Evolutionary conservation across 1,140 invertebrate species (phyloP), one percentile per base, ranked within the genome.

Genomic region (Zaprionus gabonicus): DNA sequence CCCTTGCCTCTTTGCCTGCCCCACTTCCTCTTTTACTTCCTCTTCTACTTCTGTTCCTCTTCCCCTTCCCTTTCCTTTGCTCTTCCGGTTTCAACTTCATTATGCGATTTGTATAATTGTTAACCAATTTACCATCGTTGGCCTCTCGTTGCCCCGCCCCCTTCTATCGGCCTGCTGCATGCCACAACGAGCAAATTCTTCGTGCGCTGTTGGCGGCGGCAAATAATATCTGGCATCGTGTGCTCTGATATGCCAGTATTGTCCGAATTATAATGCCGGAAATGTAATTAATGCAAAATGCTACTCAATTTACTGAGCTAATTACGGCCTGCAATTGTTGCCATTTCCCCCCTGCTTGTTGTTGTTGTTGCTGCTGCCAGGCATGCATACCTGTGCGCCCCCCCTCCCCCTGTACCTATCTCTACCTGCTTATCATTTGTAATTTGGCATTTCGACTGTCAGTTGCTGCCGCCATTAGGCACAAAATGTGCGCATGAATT

Each of bases 61-160:
- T 12, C 1, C 58, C 5, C 13, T 57, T 56, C 13, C 60, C 3
- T 13, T 44, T 27, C 55, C 31, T 34, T 10, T 34, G 31, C 31
- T 36, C 15, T 53, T 58, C 60, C 49, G 77, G 80, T 69, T 56
- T 71, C 65, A 81, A 81, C 85, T 88, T 81, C 84, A 88, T 88
- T 79, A 90, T 90, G 75, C 63, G 81, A 81, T 88, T 90, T 88
- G 81, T 86, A 64, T 82, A 86, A 86, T 86, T 86, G 82, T 80
- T 87, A 86, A 86, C 82, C 72, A 86, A 86, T 86, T 86, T 86
- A 79, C 69, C 82, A 69, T 79, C 76, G 76, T 31, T 31, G 28
- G 28, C 28, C 28, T 31, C 28, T 31, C 28, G 28, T 77, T 62
- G 68, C 72, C 76, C 9, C 46, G 49, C 12, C 2, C n/a, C 15